Percentiles rank a stretch among this genome's conserved stretches.
These are phyloP conservation scores for Anthrax anthrax DNA, from an alignment of 2,888 invertebrate genomes.

Conservation along the genomic window DNA sequence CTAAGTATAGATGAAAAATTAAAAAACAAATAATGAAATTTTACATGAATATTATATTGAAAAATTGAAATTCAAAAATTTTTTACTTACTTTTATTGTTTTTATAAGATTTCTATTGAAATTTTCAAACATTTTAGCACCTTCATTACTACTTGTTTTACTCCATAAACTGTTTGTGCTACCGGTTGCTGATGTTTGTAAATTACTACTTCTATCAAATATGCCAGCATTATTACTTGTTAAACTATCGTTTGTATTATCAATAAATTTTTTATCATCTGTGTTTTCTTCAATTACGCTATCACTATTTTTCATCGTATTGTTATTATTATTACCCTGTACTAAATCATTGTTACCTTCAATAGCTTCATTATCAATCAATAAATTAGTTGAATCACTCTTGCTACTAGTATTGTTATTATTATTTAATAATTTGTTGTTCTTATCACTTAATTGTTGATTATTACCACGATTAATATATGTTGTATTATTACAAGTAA, in stretches of 20 bases:
- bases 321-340: conserved; percentile 2
- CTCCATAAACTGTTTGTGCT: conserved; percentile 35
- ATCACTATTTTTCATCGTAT: neutral
- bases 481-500: conserved; percentile 8
- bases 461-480: neutral
- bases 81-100: conserved; percentile 29
- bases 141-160: conserved; percentile 32
- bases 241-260: too few species aligned
- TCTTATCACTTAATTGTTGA: conserved; percentile 12
- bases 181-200: conserved; percentile 17
- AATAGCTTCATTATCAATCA: neutral
- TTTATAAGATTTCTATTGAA: conserved; percentile 35
- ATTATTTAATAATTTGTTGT: conserved; percentile 6
- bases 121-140: conserved; percentile 33
- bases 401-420: conserved; percentile 5
- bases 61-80: too few species aligned
- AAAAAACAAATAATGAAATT: neutral
- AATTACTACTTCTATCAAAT: neutral
- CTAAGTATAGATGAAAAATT: conserved; percentile 14
- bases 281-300: neutral
- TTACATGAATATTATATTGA: neutral
- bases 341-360: neutral
- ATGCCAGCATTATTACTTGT: too few species aligned
- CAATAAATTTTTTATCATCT: neutral
- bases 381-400: conserved; percentile 3